phyloP scores from a whole-genome alignment of 2,888 invertebrate species.

The Andrena flavipes region DNA sequence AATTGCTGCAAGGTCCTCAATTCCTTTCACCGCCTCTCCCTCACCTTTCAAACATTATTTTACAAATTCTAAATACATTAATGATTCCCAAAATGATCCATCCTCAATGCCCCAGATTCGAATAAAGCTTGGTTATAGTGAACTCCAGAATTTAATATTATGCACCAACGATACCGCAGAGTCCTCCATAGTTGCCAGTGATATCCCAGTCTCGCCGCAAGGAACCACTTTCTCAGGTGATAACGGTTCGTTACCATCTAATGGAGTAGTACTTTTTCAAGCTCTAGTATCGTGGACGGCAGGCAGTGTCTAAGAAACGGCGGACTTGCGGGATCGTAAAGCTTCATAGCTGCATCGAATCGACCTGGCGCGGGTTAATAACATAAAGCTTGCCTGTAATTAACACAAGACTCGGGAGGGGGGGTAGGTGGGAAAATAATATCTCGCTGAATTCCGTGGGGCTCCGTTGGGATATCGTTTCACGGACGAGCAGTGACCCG shows the following conservation, averaged over 20 bases:
- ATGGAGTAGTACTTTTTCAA: neutral
- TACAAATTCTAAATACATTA: too few relatives aligned
- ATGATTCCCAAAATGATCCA: too few relatives aligned
- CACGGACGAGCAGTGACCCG: conserved; percentile 73
- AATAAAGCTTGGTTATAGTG: neutral
- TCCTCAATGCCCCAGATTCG: neutral
- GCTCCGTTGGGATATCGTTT: conserved; percentile 72
- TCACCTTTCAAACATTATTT: too few relatives aligned
- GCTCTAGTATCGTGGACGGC: neutral
- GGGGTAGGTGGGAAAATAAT: conserved; percentile 69
- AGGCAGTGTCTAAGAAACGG: neutral
- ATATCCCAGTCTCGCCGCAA: too few relatives aligned
- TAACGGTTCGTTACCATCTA: neutral
- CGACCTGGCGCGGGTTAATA: conserved; percentile 63
- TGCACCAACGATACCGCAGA: neutral
- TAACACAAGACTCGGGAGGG: conserved; percentile 58
- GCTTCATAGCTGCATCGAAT: conserved; percentile 49
- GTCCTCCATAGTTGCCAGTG: neutral
- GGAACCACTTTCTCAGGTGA: neutral
- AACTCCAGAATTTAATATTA: neutral
- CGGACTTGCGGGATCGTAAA: conserved; percentile 45
- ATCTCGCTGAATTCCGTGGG: conserved; percentile 68
- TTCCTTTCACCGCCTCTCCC: too few relatives aligned
- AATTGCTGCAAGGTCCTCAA: too few relatives aligned
- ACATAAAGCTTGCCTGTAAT: conserved; percentile 70